A percentile compares a stretch with the other conserved stretches of the same genome.
These are phyloP conservation scores for Melanostigma gelatinosum DNA, from an alignment of 2,113 vertebrate genomes.

Conservation along the genomic window DNA sequence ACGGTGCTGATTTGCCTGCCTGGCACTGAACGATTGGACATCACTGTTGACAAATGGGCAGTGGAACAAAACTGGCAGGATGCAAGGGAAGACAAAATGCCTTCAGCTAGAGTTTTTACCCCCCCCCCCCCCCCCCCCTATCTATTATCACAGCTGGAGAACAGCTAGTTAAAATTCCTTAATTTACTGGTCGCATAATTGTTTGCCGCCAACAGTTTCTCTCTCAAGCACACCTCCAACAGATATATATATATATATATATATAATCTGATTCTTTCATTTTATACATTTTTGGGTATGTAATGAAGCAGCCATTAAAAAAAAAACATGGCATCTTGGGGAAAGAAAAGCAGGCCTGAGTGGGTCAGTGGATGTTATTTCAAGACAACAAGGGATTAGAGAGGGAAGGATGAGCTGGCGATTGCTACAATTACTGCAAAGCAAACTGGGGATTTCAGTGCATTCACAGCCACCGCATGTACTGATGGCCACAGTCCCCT, in stretches of 20 bases:
- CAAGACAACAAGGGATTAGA: conserved; percentile 36
- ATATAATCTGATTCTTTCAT: not conserved
- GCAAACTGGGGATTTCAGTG: conserved; percentile 4
- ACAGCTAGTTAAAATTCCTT: conserved; percentile 75
- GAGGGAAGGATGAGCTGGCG: conserved; percentile 42
- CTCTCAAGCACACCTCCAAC: conserved; percentile 14
- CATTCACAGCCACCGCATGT: not conserved
- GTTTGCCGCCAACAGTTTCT: conserved; percentile 27
- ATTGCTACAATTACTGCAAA: conserved; percentile 52
- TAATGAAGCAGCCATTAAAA: not conserved
- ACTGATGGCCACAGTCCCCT: not conserved
- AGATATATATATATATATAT: conserved; percentile 51
- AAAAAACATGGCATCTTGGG: not conserved
- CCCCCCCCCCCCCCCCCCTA: conserved; percentile 59
- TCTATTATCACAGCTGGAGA: conserved; percentile 80
- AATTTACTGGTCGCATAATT: conserved; percentile 62
- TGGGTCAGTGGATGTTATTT: conserved; percentile 58
- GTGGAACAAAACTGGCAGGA: conserved; percentile 85
- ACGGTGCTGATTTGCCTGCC: conserved; percentile 84
- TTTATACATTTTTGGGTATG: not conserved
- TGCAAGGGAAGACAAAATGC: conserved; percentile 86
- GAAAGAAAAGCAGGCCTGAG: conserved; percentile 23
- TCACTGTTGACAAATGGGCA: conserved; percentile 90
- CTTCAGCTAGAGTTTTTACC: conserved; percentile 72
- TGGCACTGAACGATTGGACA: conserved; percentile 88